These are phyloP conservation scores for Esox masquinongy DNA, from an alignment of 2,797 vertebrate genomes.

Conservation along the genomic window DNA sequence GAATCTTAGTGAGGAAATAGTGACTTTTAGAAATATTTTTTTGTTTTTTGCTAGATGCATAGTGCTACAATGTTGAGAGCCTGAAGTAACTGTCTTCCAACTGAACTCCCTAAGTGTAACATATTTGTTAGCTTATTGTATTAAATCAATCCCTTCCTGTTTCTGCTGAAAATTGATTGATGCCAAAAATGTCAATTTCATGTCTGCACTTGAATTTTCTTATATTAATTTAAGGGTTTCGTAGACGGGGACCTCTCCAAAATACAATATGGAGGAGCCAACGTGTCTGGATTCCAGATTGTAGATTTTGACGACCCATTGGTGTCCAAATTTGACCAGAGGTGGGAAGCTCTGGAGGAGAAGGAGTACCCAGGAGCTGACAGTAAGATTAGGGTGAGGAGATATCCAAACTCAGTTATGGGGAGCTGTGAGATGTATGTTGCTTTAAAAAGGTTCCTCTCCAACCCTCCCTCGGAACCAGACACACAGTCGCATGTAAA, in stretches of 20 bases:
- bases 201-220: not conserved
- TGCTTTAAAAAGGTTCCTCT: not conserved
- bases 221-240: conserved; percentile 83
- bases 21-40: not conserved
- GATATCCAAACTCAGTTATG: not conserved
- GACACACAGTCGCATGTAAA: not conserved
- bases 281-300: conserved; percentile 98
- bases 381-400: conserved; percentile 78
- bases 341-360: conserved; percentile 96
- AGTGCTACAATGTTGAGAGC: not conserved
- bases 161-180: not conserved
- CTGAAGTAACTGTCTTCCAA: not conserved
- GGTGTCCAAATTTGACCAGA: conserved; percentile 96
- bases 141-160: not conserved
- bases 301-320: conserved; percentile 96
- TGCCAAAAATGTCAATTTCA: not conserved
- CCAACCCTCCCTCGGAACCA: not conserved
- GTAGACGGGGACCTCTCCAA: conserved; percentile 96
- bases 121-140: not conserved
- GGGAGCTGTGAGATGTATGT: not conserved
- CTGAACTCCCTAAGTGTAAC: not conserved
- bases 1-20: not conserved
- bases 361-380: conserved; percentile 98
- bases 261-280: conserved; percentile 98
- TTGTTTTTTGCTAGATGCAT: not conserved